phyloP scores from a whole-genome alignment of 2,113 vertebrate species.

The Sclerurus mexicanus region DNA sequence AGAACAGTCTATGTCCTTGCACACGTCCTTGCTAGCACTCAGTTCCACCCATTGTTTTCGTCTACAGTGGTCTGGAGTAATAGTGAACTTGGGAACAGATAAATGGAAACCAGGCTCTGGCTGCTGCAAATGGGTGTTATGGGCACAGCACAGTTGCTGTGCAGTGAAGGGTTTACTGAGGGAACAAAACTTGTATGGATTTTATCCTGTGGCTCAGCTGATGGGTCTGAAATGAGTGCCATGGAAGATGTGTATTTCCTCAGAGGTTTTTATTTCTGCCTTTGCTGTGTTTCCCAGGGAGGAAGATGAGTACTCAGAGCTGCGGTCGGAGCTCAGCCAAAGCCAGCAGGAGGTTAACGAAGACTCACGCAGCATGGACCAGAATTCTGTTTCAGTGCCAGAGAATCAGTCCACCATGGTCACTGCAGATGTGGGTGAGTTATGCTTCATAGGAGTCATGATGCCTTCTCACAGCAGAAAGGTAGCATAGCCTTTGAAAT shows the following conservation, averaged over 20 bases:
- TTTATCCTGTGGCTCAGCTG: not conserved
- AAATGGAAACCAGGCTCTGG: not conserved
- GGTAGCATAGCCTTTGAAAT: not conserved
- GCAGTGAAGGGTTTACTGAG: not conserved
- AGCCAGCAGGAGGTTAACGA: constrained; percentile 85
- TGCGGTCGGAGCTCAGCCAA: constrained; percentile 85
- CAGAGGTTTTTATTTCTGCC: not conserved
- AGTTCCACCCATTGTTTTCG: not conserved
- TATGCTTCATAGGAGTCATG: not conserved
- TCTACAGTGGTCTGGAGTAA: not conserved
- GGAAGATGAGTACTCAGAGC: constrained; percentile 87
- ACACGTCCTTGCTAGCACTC: not conserved
- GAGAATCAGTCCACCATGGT: constrained; percentile 88
- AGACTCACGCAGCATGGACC: constrained; percentile 82
- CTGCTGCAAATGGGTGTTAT: not conserved
- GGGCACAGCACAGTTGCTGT: not conserved
- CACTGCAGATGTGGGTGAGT: constrained; percentile 85
- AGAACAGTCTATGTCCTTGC: not conserved
- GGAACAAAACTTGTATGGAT: not conserved
- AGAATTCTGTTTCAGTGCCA: constrained; percentile 82
- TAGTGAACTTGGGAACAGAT: not conserved
- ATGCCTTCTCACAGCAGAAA: not conserved
- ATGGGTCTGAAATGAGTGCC: not conserved
- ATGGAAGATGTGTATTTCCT: rapidly evolving
- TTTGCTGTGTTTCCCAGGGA: constrained; percentile 72